Evolutionary conservation across 2,888 invertebrate genomes (phyloP), one percentile per base, ranked within the genome.

Genomic region (Branchellion lobata): DNA sequence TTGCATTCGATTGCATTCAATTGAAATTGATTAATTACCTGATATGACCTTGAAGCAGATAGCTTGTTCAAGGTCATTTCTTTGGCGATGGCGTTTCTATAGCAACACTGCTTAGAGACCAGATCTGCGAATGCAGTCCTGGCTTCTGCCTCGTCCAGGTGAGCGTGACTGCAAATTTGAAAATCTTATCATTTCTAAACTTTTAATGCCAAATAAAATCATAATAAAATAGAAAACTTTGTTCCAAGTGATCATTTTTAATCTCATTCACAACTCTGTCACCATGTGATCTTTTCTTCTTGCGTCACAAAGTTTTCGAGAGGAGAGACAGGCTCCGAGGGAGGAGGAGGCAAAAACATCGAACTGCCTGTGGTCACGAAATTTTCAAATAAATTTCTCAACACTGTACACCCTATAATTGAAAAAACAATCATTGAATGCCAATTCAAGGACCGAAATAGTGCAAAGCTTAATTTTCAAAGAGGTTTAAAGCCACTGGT

Each of bases 61-160:
- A 83, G 79, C 69, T 81, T 82, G 68, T 31, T 24, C 31, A 82
- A 78, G 27, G 61, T 61, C 82, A 83, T 82, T 47, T 82, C 80
- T 34, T 80, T 77, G 27, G 82, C 82, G 27, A 82, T 81, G 18
- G 61, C 74, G 65, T 83, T 83, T 18, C 82, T 83, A 75, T 83
- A 83, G 71, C 83, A 83, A 65, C 83, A 83, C 31, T 81, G 80
- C 29, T 81, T 71, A 14, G 80, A 71, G 29, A 81, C 82, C 53
- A 77, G 80, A 47, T 79, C 75, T 29, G 81, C 31, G 33, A 83
- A 72, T 5, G 82, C 83, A 40, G 80, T 78, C 47, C 81, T 74
- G 5, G 83, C 83, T 69, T 83, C 79, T 5, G 72, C 74, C 72
- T 82, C 81, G 18, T 68, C 81, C 31, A 83, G 80, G 34, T 80